Evolutionary conservation across 2,888 invertebrate species (phyloP).

Genomic region (Panzeria rudis): DNA sequence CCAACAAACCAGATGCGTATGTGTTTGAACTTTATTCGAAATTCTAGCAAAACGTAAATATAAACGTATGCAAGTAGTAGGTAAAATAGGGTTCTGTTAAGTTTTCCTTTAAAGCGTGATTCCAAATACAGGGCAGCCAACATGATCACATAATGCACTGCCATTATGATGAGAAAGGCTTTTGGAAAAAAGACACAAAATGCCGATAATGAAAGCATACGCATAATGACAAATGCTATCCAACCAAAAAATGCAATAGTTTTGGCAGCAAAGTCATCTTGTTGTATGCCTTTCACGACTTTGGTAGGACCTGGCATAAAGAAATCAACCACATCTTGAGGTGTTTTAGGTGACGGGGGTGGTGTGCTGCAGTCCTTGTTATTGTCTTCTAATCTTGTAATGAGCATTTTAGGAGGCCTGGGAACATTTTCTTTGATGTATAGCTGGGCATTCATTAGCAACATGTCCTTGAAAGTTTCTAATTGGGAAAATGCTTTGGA

Average conservation of each 20-base stretch:
- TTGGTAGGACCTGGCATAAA: constrained; percentile 83
- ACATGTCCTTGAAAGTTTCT: constrained; percentile 82
- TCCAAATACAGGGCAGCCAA: constrained; percentile 87
- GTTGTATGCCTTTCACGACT: constrained; percentile 88
- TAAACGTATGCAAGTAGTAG: constrained; percentile 90
- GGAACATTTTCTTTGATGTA: constrained; percentile 85
- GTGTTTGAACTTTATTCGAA: constrained; percentile 90
- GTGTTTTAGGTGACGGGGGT: constrained; percentile 73
- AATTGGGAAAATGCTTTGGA: constrained; percentile 78
- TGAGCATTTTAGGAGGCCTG: constrained; percentile 83
- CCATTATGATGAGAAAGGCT: constrained; percentile 86
- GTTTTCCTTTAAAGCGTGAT: constrained; percentile 85
- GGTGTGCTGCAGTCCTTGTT: constrained; percentile 69
- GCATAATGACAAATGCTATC: constrained; percentile 89
- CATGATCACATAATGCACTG: constrained; percentile 88
- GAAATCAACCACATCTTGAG: constrained; percentile 80
- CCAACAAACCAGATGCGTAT: constrained; percentile 88
- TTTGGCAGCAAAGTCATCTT: constrained; percentile 89
- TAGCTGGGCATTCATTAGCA: constrained; percentile 86
- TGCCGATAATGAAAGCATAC: constrained; percentile 88
- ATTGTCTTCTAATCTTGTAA: constrained; percentile 84
- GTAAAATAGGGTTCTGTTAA: constrained; percentile 86
- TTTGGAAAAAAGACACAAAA: constrained; percentile 88
- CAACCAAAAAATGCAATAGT: constrained; percentile 90
- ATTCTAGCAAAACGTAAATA: constrained; percentile 90